These are phyloP conservation scores for Drosophila quasianomalipes DNA, from an alignment of 2,888 invertebrate genomes.

Conservation along the genomic window DNA sequence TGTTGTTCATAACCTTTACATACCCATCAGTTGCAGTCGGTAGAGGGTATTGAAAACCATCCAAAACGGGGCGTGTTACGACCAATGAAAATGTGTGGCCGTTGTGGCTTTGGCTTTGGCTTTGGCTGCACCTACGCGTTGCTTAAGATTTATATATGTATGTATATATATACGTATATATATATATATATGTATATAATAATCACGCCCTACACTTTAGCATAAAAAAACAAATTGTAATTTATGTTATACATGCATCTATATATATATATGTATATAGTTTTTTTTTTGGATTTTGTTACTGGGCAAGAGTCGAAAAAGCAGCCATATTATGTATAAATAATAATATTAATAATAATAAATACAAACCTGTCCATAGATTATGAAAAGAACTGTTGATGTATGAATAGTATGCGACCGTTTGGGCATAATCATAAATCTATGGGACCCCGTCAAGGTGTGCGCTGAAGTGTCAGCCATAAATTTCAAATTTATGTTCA, in stretches of 20 bases:
- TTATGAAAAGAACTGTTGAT: constrained; percentile 77
- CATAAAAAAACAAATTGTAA: constrained; percentile 72
- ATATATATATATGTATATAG: background rate
- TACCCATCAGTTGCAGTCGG: background rate
- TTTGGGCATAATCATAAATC: constrained; percentile 66
- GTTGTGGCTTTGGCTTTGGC: constrained; percentile 46
- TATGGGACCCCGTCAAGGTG: constrained; percentile 48
- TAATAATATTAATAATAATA: constrained; percentile 31
- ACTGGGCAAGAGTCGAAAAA: constrained; percentile 22
- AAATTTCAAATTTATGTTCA: constrained; percentile 75
- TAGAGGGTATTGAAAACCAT: constrained; percentile 33
- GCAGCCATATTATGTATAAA: constrained; percentile 31
- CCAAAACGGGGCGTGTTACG: constrained; percentile 67
- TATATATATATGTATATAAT: constrained; percentile 9
- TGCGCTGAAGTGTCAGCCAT: constrained; percentile 69
- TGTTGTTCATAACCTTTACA: background rate
- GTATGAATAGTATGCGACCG: constrained; percentile 55
- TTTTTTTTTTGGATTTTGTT: constrained; percentile 20
- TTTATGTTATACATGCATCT: constrained; percentile 48
- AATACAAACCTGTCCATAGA: constrained; percentile 59
- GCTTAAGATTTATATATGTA: constrained; percentile 60
- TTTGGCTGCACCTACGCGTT: constrained; percentile 75
- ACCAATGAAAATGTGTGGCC: constrained; percentile 70
- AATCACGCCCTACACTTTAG: constrained; percentile 57
- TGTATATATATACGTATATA: constrained; percentile 5